These are phyloP conservation scores for Sigmodon hispidus DNA, from an alignment of 2,113 vertebrate genomes.

Conservation along the genomic window DNA sequence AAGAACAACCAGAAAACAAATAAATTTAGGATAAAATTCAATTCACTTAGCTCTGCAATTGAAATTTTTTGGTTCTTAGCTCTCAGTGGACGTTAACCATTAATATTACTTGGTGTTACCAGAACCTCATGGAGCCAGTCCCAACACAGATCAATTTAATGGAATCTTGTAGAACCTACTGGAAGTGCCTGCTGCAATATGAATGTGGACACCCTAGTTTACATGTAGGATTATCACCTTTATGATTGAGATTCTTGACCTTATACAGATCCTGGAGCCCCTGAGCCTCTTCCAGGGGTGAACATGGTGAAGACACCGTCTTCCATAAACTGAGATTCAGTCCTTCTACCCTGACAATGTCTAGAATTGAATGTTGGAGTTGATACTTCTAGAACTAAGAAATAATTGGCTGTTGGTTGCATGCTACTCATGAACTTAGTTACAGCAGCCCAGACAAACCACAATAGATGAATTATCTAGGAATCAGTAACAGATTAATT, in stretches of 20 bases:
- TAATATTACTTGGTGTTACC: neutral
- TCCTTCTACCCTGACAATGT: neutral
- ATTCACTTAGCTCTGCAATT: neutral
- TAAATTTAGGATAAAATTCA: neutral
- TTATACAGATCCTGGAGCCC: accelerated
- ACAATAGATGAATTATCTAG: neutral
- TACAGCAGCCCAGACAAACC: neutral
- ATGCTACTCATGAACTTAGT: neutral
- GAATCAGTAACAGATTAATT: neutral
- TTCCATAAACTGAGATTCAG: neutral
- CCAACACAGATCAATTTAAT: neutral
- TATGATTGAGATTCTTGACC: neutral
- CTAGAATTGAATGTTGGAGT: neutral
- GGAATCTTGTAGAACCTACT: neutral
- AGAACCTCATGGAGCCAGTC: neutral
- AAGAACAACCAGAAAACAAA: neutral
- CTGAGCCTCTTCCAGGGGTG: neutral
- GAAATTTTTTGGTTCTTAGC: neutral
- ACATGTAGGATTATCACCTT: neutral
- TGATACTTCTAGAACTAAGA: neutral
- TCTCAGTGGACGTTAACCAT: neutral
- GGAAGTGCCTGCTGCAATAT: neutral
- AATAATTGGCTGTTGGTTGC: neutral
- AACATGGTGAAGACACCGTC: accelerated
- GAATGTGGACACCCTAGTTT: neutral